These are phyloP conservation scores for Pherbina coryleti DNA, from an alignment of 2,888 invertebrate genomes.

Conservation along the genomic window DNA sequence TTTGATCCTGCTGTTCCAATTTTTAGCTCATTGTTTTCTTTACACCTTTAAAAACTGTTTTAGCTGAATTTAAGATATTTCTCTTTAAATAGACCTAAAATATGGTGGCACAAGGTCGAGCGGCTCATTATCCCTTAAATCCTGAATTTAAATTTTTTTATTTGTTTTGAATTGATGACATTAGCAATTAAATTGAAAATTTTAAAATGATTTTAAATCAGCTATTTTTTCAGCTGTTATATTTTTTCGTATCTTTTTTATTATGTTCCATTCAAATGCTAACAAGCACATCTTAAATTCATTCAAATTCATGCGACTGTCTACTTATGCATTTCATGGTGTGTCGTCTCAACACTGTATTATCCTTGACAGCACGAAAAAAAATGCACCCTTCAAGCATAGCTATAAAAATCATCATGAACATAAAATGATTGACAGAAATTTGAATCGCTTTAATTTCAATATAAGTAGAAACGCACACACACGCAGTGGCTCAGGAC, in stretches of 20 bases:
- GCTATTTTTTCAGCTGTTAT: neutral
- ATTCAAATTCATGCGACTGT: neutral
- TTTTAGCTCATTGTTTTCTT: neutral
- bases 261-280: neutral
- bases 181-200: too few relatives aligned
- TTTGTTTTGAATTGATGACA: too few relatives aligned
- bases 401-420: slow-evolving; percentile 20
- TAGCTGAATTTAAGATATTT: neutral
- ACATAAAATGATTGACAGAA: slow-evolving; percentile 59
- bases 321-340: too few relatives aligned
- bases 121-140: too few relatives aligned
- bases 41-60: neutral
- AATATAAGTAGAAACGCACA: slow-evolving; percentile 51
- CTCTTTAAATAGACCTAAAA: neutral
- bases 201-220: neutral
- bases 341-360: neutral
- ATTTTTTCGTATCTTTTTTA: neutral
- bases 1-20: neutral
- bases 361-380: slow-evolving; percentile 11
- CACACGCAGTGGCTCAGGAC: neutral
- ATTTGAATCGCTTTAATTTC: slow-evolving; percentile 63
- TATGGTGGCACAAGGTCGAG: neutral
- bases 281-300: neutral
- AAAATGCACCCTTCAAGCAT: neutral
- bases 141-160: too few relatives aligned